Conservation (phyloP, 2,888 invertebrate species). For the Allophyes oxyacanthae region DNA sequence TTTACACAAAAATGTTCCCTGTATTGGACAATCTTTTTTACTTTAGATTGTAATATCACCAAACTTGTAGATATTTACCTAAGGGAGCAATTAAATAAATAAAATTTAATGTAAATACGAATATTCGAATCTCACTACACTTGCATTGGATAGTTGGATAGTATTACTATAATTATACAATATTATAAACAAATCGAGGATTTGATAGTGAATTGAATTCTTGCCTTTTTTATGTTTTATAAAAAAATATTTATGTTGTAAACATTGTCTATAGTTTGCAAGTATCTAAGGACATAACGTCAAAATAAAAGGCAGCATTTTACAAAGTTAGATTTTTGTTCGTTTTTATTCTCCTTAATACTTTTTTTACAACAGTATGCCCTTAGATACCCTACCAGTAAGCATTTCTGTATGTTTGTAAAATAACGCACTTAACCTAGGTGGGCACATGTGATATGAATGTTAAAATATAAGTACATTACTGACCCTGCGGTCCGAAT, state of each 20-base stretch:
- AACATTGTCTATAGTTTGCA: slow-evolving; percentile 50
- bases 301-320: not conserved
- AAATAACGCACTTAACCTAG: slow-evolving; percentile 54
- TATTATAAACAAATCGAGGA: slow-evolving; percentile 39
- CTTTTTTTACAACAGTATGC: slow-evolving; percentile 7
- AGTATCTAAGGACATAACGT: slow-evolving; percentile 40
- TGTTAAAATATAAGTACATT: slow-evolving; percentile 16
- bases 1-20: slow-evolving; percentile 57
- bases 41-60: slow-evolving; percentile 66
- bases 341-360: not conserved
- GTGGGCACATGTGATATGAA: slow-evolving; percentile 64
- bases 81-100: slow-evolving; percentile 85
- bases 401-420: slow-evolving; percentile 43
- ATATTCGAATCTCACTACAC: slow-evolving; percentile 63
- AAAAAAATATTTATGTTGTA: slow-evolving; percentile 46
- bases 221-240: slow-evolving; percentile 48
- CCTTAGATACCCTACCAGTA: slow-evolving; percentile 38
- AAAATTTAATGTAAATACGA: slow-evolving; percentile 73
- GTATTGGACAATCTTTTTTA: slow-evolving; percentile 51
- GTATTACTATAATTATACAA: slow-evolving; percentile 39
- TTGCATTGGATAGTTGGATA: slow-evolving; percentile 45
- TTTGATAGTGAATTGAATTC: slow-evolving; percentile 58
- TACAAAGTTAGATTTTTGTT: too few relatives aligned
- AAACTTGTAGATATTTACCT: slow-evolving; percentile 80
- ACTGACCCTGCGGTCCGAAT: too few relatives aligned